Percentiles rank a stretch among this genome's conserved stretches.
Conservation (phyloP, 2,888 invertebrate genomes). For the Herminia tarsipennalis region DNA sequence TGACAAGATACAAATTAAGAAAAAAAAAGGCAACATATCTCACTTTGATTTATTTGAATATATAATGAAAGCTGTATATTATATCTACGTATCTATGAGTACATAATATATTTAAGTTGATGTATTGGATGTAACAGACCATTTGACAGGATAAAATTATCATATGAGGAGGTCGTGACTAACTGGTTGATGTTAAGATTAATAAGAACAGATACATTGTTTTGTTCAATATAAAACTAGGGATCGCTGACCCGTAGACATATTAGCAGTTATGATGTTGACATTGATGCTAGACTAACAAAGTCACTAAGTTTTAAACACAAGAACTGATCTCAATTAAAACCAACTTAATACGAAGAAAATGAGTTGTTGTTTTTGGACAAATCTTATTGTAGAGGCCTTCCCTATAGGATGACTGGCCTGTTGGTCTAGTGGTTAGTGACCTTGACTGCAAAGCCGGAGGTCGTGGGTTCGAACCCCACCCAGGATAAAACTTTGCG, state of each 20-base stretch:
- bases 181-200: neutral
- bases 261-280: no score
- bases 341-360: no score
- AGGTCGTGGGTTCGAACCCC: no score
- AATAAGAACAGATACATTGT: neutral
- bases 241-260: neutral
- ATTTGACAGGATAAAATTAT: constrained; percentile 6
- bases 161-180: neutral
- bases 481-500: no score
- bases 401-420: no score
- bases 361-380: no score
- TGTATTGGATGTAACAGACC: constrained; percentile 4
- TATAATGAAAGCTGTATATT: constrained; percentile 15
- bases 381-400: no score
- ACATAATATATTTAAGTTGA: constrained; percentile 17
- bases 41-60: constrained; percentile 27
- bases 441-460: no score
- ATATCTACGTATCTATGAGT: constrained; percentile 4
- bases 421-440: no score
- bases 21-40: constrained; percentile 12
- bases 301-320: no score
- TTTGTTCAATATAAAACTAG: neutral
- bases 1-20: constrained; percentile 9
- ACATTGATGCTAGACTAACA: no score
- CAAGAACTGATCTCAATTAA: no score